A percentile compares a stretch with the other conserved stretches of the same genome.
phyloP scores from a whole-genome alignment of 2,888 invertebrate species.

The Oscheius sp. region DNA sequence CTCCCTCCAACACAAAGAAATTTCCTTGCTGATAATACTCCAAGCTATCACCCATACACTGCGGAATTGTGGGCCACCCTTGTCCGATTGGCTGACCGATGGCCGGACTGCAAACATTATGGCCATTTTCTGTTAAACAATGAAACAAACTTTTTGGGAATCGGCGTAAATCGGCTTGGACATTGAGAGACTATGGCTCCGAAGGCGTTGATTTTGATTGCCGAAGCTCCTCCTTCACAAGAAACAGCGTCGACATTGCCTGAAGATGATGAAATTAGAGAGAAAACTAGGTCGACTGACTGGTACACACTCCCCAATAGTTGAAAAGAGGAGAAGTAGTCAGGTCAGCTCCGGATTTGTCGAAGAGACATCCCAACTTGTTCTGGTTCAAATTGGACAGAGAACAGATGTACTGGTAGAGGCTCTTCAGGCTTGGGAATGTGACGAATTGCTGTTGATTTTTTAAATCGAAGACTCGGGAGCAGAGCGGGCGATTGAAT shows the following conservation, averaged over 20 bases:
- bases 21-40: too few relatives aligned
- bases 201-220: background rate
- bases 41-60: background rate
- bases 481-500: conserved; percentile 32
- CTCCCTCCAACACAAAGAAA: too few relatives aligned
- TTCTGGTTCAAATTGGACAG: conserved; percentile 8
- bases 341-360: conserved; percentile 12
- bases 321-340: conserved; percentile 31
- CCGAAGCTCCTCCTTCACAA: background rate
- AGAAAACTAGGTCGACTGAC: background rate
- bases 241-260: background rate
- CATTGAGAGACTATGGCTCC: background rate
- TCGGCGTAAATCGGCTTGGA: conserved; percentile 5
- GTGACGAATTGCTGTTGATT: background rate
- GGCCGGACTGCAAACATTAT: background rate
- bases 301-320: conserved; percentile 32
- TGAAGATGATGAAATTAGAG: background rate
- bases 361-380: conserved; percentile 27
- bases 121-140: background rate
- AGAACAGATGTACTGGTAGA: conserved; percentile 1
- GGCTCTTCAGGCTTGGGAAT: conserved; percentile 15
- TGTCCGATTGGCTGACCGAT: background rate
- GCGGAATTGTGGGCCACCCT: background rate
- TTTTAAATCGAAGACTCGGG: conserved; percentile 3
- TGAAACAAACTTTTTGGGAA: background rate